Conservation (phyloP, 1,140 invertebrate species). For the Globodera rostochiensis region DNA sequence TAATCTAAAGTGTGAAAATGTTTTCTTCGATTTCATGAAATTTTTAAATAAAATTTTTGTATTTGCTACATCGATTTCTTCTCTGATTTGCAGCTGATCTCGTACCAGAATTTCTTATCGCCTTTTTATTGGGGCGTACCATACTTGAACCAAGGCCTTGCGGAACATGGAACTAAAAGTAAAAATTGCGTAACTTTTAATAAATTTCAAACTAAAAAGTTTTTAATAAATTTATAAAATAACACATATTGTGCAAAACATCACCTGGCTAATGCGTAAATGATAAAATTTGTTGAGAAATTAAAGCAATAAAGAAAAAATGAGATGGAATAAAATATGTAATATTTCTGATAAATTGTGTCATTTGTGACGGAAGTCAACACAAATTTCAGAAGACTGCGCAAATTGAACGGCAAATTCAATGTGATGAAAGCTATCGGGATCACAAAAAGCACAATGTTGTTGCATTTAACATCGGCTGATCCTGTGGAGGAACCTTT, state of each 20-base stretch:
- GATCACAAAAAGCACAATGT: slow-evolving; percentile 15
- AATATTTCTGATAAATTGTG: not conserved
- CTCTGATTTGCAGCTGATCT: too few species aligned
- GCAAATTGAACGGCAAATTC: slow-evolving; percentile 21
- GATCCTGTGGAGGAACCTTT: slow-evolving; percentile 1
- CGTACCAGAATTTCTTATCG: too few species aligned
- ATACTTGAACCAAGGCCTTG: not conserved
- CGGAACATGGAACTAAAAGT: not conserved
- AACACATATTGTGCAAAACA: not conserved
- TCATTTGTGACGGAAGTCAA: not conserved
- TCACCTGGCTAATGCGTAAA: slow-evolving; percentile 16
- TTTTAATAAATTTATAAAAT: not conserved
- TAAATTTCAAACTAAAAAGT: too few species aligned
- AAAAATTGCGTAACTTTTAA: not conserved
- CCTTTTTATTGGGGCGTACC: too few species aligned
- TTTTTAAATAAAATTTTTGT: too few species aligned
- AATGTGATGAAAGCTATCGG: slow-evolving; percentile 9
- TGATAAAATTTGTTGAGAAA: slow-evolving; percentile 22
- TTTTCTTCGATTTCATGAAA: too few species aligned
- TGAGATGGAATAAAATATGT: not conserved
- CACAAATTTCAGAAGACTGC: slow-evolving; percentile 21
- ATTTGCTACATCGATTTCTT: too few species aligned
- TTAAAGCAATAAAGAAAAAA: slow-evolving; percentile 18
- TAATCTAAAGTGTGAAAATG: too few species aligned
- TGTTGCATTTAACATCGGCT: slow-evolving; percentile 1